Base-by-base conservation (phyloP, 1,140 invertebrate genomes). In the Drosophila funebris region DNA sequence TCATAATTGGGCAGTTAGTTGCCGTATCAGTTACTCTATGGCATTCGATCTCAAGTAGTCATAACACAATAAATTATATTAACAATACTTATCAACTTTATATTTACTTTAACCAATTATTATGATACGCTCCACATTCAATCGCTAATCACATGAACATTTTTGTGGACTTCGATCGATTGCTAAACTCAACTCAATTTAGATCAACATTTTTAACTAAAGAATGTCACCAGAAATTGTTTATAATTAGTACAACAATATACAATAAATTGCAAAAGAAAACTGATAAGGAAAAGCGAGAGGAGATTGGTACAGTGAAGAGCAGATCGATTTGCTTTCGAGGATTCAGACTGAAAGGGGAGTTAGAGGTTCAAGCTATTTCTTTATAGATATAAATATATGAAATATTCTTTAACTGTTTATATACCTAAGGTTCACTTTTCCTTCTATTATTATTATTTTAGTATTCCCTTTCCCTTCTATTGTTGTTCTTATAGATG, bases 1-100 rank as follows among this genome's bases (percentile, higher is more conserved):
- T 54, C 50, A 54, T 64, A 64, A 53, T 64, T 64, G 61, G 24
- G 22, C 61, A 64, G 37, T 54, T 61, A 61, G 57, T 33, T 3
- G 13, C 43, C 27, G 18, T 60, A 61, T 61, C 44, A 50, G 44
- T 61, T 46, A 46, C 33, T 50, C 33, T 61, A 22, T 48, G 33
- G 44, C 22, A 41, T 27, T 9, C 18, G 56, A 61, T 61, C 58
- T 61, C 58, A 61, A 61, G 58, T 61, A 61, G 58, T 13, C 20
- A 61, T 61, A 61, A 61, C 31, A 9, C 24, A 46, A 61, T 61
- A 61, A 61, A 61, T 61, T 61, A 61, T 61, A 61, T 61, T 50
- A 61, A 48, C 43, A 61, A 46, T 50, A 61, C 58, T 61, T 61
- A 61, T 50, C 44, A 61, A 46, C 43, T 37, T 61, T 14, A 61